Conservation (phyloP, 2,113 vertebrate genomes). For the Muntiacus reevesi region DNA sequence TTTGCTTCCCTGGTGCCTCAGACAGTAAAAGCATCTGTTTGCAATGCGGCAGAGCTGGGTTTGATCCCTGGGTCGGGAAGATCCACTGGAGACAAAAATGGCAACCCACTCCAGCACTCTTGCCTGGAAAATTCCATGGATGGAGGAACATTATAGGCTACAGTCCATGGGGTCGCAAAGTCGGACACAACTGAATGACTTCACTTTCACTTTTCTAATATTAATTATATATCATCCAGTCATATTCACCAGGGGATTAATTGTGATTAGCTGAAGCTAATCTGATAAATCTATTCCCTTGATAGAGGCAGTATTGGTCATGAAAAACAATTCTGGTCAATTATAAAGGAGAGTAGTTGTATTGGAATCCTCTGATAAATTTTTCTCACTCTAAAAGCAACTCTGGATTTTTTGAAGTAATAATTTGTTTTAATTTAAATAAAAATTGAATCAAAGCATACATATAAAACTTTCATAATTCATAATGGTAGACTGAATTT, state of each 20-base stretch:
- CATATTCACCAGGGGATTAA: neutral
- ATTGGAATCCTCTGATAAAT: neutral
- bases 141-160: neutral
- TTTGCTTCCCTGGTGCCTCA: neutral
- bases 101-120: neutral
- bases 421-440: neutral
- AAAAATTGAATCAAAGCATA: neutral
- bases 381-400: neutral
- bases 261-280: neutral
- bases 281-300: neutral
- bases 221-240: neutral
- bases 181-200: neutral
- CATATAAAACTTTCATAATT: neutral
- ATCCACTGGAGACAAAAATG: neutral
- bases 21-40: neutral
- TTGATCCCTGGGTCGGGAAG: accelerated
- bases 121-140: neutral
- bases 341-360: neutral
- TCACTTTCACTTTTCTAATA: neutral
- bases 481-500: neutral
- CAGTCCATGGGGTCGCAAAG: neutral
- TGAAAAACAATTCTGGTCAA: neutral
- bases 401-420: neutral
- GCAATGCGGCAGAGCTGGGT: neutral
- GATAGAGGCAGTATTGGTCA: neutral